Percentiles rank a stretch among this genome's conserved stretches.
Evolutionary conservation across 2,888 invertebrate species (phyloP).

Genomic region (Noctua janthe): DNA sequence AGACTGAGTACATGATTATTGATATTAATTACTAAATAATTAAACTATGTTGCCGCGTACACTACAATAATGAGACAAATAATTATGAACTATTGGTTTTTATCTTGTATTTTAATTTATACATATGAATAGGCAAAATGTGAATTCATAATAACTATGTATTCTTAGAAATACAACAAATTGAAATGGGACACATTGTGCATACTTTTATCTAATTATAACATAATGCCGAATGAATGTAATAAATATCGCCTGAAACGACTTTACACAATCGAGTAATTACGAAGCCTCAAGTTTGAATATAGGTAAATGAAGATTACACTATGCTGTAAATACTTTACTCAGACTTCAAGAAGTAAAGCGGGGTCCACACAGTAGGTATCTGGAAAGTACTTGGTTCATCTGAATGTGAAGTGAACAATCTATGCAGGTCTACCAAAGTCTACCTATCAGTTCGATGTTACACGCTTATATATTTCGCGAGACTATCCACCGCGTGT

Average conservation of each 20-base stretch:
- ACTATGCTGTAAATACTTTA: conserved; percentile 75
- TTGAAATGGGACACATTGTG: conserved; percentile 79
- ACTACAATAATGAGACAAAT: conserved; percentile 76
- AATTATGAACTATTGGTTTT: conserved; percentile 79
- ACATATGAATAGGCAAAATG: conserved; percentile 88
- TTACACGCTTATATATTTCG: neutral
- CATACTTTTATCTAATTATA: conserved; percentile 78
- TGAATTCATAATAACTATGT: conserved; percentile 88
- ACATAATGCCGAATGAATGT: conserved; percentile 76
- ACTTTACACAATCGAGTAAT: conserved; percentile 61
- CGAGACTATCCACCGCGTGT: conserved; percentile 29
- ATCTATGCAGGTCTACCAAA: conserved; percentile 16
- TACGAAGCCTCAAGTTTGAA: conserved; percentile 59
- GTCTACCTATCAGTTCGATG: neutral
- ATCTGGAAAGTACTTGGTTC: conserved; percentile 31
- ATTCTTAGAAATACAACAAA: conserved; percentile 85
- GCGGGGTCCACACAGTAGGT: conserved; percentile 59
- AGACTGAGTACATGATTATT: conserved; percentile 52
- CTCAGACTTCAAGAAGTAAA: conserved; percentile 77
- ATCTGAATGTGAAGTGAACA: conserved; percentile 18
- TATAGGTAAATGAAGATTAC: conserved; percentile 61
- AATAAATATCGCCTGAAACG: conserved; percentile 66
- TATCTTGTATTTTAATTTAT: conserved; percentile 87
- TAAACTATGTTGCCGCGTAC: conserved; percentile 59
- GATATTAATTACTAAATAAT: conserved; percentile 10